Evolutionary conservation across 2,797 vertebrate species (phyloP), one percentile per base, ranked within the genome.

Genomic region (Streptopelia turtur): DNA sequence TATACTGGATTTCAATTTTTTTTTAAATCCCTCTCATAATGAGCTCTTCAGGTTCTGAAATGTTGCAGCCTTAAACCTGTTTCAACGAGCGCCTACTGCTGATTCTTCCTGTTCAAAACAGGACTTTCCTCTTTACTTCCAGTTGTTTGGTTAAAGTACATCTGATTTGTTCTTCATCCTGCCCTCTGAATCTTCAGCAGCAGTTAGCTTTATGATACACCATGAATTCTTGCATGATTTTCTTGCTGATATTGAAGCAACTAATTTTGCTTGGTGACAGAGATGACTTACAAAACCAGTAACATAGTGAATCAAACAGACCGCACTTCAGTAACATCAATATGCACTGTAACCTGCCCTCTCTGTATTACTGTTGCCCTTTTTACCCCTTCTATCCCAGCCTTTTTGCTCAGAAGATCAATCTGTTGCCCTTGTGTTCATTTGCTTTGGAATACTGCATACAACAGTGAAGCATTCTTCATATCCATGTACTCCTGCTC

Each of bases 131-230:
- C 21, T 33, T 76, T 66, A 15, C 31, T 93, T 90, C 43, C 66
- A 83, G 11, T 52, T 90, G 30, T 83, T 96, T 92, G 23, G 82
- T 90, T 94, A 79, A 93, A 84, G 64, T 56, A 4, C 30, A 74
- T 77, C 41, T 91, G 86, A 94, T 93, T 87, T 86, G 64, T 77
- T 75, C 47, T 85, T 93, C 56, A 65, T 94, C 35, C 60, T 77
- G 39, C 53, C n/a, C 31, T 76, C 76, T 93, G 76, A 92, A 89
- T 89, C 66, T 71, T 5, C 75, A 87, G 0, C 53, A 86, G 30
- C 25, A 69, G 53, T 89, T 83, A 74, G 31, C 47, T 93, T 83
- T 94, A 71, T 86, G 59, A 37, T 93, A 87, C 77, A 39, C 39
- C 45, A 68, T 79, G 89, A 83, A 63, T 83, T 89, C 28, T 59